These are phyloP conservation scores for Lobophora halterata DNA, from an alignment of 2,888 invertebrate species.

Conservation along the genomic window DNA sequence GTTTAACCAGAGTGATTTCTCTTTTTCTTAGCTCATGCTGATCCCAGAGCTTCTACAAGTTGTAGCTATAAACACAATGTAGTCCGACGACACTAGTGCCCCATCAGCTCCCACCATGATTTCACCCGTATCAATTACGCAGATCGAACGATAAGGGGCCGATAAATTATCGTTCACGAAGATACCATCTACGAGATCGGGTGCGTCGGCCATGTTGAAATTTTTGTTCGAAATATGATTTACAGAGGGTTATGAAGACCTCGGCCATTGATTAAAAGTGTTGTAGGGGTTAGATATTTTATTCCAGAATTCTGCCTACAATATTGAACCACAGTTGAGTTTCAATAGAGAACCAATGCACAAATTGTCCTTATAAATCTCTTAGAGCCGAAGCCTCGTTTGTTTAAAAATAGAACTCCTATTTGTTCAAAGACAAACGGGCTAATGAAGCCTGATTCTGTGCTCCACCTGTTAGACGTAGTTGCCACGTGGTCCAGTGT, in stretches of 20 bases:
- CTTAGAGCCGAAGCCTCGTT: conserved; percentile 5
- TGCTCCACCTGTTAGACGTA: conserved; percentile 36
- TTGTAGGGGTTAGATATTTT: conserved; percentile 9
- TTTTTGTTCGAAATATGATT: conserved; percentile 59
- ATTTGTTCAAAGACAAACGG: conserved; percentile 29
- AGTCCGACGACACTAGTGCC: conserved; percentile 43
- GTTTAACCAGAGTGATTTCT: too few species aligned
- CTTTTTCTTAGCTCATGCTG: conserved; percentile 3
- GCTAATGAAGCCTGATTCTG: conserved; percentile 31
- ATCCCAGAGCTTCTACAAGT: conserved; percentile 16
- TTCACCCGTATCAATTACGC: conserved; percentile 71
- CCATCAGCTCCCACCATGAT: conserved; percentile 47
- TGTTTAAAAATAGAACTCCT: conserved; percentile 20
- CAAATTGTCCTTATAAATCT: conserved; percentile 12
- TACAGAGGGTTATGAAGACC: conserved; percentile 51
- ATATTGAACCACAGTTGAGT: too few species aligned
- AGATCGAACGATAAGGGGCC: conserved; percentile 64
- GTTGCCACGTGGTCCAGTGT: conserved; percentile 59
- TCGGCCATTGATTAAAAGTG: conserved; percentile 39
- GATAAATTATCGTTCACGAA: conserved; percentile 61
- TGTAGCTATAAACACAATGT: conserved; percentile 32
- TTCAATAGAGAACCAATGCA: conserved; percentile 1
- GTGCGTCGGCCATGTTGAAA: conserved; percentile 44
- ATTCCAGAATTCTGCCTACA: neutral
- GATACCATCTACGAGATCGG: conserved; percentile 56